Conservation (phyloP, 2,888 invertebrate species). For the Macrosoma leucophasiata region DNA sequence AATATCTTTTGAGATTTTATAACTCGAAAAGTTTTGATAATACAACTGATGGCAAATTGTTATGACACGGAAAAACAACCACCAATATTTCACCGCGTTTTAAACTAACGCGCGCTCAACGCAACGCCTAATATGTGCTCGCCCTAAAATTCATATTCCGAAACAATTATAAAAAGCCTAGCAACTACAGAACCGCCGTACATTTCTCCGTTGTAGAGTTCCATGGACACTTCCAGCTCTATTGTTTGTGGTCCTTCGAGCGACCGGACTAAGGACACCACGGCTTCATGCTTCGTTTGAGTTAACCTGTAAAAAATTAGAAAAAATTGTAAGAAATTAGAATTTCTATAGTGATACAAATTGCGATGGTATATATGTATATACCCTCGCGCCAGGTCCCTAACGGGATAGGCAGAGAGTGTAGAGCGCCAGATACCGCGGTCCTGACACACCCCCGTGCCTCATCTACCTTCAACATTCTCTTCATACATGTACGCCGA, state of each 20-base stretch:
- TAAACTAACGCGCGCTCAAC: background rate
- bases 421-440: background rate
- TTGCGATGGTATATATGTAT: too few relatives aligned
- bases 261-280: conserved; percentile 82
- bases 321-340: too few relatives aligned
- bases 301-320: conserved; percentile 50
- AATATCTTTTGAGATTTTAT: too few relatives aligned
- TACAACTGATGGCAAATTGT: too few relatives aligned
- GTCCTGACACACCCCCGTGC: background rate
- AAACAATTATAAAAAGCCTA: conserved; percentile 89
- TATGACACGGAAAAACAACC: too few relatives aligned
- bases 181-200: conserved; percentile 90
- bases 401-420: too few relatives aligned
- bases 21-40: too few relatives aligned
- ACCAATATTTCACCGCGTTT: background rate
- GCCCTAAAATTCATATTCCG: conserved; percentile 81
- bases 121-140: too few relatives aligned
- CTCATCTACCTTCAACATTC: background rate
- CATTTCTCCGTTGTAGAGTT: conserved; percentile 81
- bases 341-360: too few relatives aligned
- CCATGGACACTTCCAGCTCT: conserved; percentile 91
- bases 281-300: conserved; percentile 80
- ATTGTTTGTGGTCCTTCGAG: conserved; percentile 94
- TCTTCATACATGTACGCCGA: too few relatives aligned
- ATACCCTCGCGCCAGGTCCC: too few relatives aligned